Conservation (phyloP, 2,888 invertebrate species). For the Rhagonycha lutea region DNA sequence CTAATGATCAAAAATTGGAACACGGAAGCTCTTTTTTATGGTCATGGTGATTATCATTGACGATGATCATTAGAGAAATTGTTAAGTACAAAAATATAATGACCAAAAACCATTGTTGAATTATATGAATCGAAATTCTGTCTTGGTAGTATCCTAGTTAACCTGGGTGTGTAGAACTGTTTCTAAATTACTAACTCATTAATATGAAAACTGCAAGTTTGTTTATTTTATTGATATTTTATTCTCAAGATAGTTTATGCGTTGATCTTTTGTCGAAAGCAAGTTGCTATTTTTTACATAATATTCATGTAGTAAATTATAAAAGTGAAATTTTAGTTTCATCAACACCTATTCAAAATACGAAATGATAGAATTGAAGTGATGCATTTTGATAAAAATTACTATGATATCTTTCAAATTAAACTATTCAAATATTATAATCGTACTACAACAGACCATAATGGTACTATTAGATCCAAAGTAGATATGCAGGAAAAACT, state of each 20-base stretch:
- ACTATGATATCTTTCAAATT: not conserved
- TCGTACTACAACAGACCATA: not conserved
- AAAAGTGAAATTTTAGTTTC: not conserved
- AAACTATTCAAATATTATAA: not conserved
- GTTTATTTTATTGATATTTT: not conserved
- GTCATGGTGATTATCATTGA: too few species aligned
- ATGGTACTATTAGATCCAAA: not conserved
- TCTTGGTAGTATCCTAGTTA: too few species aligned
- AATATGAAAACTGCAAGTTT: too few species aligned
- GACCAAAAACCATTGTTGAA: too few species aligned
- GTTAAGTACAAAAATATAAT: too few species aligned
- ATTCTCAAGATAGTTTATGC: not conserved
- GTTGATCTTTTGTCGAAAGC: not conserved
- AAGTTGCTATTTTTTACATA: not conserved
- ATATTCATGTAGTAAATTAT: not conserved
- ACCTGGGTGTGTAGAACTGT: too few species aligned
- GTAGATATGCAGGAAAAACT: not conserved
- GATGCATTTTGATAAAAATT: not conserved
- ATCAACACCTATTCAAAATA: not conserved
- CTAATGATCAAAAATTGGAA: too few species aligned
- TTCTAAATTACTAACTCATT: too few species aligned
- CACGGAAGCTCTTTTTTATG: too few species aligned
- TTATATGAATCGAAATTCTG: too few species aligned
- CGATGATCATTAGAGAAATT: too few species aligned
- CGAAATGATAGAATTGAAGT: not conserved